Percentiles rank a stretch among this genome's conserved stretches.
Conservation (phyloP, 2,113 vertebrate genomes). For the Ovibos moschatus region DNA sequence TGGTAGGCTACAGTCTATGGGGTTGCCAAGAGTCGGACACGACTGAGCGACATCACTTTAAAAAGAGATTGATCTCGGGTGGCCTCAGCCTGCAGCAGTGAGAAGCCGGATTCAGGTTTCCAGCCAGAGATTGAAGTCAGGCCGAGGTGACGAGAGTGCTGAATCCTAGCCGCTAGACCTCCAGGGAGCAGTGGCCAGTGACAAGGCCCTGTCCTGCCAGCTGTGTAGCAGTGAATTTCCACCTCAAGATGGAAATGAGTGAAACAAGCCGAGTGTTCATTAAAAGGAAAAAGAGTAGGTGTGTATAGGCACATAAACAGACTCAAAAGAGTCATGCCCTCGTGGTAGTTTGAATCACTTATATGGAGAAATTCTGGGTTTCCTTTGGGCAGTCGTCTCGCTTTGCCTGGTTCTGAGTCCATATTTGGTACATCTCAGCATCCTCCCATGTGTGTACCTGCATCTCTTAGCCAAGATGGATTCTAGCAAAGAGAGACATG, state of each 20-base stretch:
- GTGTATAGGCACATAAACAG: background rate
- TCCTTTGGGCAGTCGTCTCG: background rate
- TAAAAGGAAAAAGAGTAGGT: background rate
- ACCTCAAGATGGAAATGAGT: background rate
- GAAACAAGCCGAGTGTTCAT: background rate
- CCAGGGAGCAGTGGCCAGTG: background rate
- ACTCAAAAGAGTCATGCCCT: background rate
- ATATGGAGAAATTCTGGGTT: background rate
- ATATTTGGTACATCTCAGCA: background rate
- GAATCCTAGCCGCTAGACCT: background rate
- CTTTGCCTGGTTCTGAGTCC: background rate
- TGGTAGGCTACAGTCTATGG: no score
- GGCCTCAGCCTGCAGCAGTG: background rate
- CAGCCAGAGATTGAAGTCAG: background rate
- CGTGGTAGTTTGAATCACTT: background rate
- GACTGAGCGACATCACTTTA: background rate
- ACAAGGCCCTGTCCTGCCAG: background rate
- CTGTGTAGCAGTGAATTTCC: background rate
- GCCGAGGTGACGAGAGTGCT: background rate
- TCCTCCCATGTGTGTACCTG: background rate
- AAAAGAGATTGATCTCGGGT: background rate
- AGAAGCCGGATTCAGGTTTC: background rate
- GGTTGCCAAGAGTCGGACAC: fast-evolving
- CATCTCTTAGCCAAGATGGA: background rate
- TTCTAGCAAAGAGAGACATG: background rate